These are phyloP conservation scores for Galagoides demidoff DNA, from an alignment of 2,797 vertebrate species.

Conservation along the genomic window DNA sequence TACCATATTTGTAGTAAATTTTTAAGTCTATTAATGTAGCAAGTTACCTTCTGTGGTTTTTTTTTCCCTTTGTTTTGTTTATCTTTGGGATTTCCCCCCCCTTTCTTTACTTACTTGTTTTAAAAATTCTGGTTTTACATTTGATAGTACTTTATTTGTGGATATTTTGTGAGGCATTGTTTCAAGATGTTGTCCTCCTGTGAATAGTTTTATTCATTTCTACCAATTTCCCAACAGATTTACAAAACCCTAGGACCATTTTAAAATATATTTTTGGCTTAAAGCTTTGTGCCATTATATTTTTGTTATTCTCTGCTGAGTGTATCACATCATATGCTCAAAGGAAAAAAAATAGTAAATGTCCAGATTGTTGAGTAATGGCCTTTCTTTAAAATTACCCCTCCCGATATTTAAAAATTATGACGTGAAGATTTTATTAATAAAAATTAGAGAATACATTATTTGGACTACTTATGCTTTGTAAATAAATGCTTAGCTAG, in stretches of 20 bases:
- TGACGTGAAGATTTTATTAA: neutral
- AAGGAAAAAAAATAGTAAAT: neutral
- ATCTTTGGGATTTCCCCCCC: neutral
- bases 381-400: neutral
- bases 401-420: neutral
- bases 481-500: neutral
- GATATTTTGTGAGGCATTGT: neutral
- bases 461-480: neutral
- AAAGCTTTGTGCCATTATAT: neutral
- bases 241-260: neutral
- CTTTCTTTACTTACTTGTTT: neutral
- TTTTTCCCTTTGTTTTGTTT: neutral
- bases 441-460: neutral
- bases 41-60: neutral
- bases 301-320: neutral
- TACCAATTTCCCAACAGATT: neutral
- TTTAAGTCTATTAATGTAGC: neutral
- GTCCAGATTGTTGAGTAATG: neutral
- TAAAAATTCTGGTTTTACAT: neutral
- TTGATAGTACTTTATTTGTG: neutral
- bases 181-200: neutral
- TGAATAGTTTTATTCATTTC: conserved; percentile 7
- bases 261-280: neutral
- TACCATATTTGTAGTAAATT: neutral
- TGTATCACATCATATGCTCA: neutral